Evolutionary conservation across 1,140 invertebrate genomes (phyloP).

Genomic region (Globodera rostochiensis): DNA sequence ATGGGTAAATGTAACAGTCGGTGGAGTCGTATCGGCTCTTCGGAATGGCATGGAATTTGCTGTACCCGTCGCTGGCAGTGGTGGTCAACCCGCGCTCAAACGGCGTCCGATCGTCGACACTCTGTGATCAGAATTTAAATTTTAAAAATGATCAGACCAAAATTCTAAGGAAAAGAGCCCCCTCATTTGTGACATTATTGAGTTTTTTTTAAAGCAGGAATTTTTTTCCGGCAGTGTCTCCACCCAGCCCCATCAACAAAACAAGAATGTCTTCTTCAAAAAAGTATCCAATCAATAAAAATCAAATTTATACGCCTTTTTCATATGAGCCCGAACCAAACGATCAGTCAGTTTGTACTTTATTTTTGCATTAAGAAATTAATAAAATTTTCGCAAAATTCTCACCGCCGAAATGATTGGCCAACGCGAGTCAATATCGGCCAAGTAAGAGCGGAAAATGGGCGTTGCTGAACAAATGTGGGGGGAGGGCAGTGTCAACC

Average conservation of each 20-base stretch:
- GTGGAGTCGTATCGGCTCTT: slow-evolving; percentile 98
- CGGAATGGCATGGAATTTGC: slow-evolving; percentile 79
- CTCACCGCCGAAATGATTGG: slow-evolving; percentile 47
- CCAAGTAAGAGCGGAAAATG: slow-evolving; percentile 85
- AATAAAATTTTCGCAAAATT: no score
- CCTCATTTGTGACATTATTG: not conserved
- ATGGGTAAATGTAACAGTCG: slow-evolving; percentile 88
- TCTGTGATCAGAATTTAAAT: slow-evolving; percentile 40
- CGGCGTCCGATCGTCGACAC: slow-evolving; percentile 90
- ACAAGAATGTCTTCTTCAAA: no score
- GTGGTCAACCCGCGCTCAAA: slow-evolving; percentile 83
- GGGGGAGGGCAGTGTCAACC: not conserved
- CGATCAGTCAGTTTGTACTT: no score
- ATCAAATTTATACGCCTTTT: no score
- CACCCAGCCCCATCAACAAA: no score
- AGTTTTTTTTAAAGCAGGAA: not conserved
- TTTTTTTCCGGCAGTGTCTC: no score
- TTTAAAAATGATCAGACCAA: not conserved
- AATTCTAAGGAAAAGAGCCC: not conserved
- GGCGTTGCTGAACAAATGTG: slow-evolving; percentile 75
- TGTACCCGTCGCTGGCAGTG: slow-evolving; percentile 67
- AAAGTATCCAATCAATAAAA: no score
- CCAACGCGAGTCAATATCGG: slow-evolving; percentile 90
- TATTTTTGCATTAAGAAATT: no score
- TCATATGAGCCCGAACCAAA: no score